These are phyloP conservation scores for Melanostigma gelatinosum DNA, from an alignment of 2,113 vertebrate species.

Conservation along the genomic window DNA sequence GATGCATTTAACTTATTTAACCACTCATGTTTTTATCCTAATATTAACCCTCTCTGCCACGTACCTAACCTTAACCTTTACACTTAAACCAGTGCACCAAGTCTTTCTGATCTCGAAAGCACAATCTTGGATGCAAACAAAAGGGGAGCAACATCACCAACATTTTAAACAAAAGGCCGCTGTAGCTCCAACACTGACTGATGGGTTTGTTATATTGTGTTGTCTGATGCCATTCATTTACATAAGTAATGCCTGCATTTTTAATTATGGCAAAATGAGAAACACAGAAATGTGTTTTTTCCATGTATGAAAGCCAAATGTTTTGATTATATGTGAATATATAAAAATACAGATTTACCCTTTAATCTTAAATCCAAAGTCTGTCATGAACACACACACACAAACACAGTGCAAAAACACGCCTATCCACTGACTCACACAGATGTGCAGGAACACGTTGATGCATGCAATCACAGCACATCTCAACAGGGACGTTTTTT, in stretches of 20 bases:
- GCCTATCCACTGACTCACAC: neutral
- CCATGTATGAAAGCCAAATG: neutral
- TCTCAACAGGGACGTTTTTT: slow-evolving; percentile 11
- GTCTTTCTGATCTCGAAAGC: neutral
- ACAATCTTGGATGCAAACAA: neutral
- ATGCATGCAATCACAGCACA: slow-evolving; percentile 27
- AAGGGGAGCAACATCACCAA: neutral
- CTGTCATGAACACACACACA: neutral
- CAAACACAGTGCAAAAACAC: neutral
- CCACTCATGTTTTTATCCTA: neutral
- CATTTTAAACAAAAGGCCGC: neutral
- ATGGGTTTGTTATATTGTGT: neutral
- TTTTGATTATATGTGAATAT: neutral
- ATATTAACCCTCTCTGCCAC: neutral
- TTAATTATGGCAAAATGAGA: neutral
- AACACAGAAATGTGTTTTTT: neutral
- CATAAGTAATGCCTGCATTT: neutral
- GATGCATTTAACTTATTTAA: neutral
- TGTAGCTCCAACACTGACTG: neutral
- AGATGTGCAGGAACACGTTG: slow-evolving; percentile 1
- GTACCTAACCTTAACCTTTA: neutral
- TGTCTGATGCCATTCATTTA: neutral
- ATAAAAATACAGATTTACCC: neutral
- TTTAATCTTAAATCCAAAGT: neutral
- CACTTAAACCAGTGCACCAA: neutral